phyloP scores from a whole-genome alignment of 1,140 invertebrate species.

The Lordiphosa stackelbergi region DNA sequence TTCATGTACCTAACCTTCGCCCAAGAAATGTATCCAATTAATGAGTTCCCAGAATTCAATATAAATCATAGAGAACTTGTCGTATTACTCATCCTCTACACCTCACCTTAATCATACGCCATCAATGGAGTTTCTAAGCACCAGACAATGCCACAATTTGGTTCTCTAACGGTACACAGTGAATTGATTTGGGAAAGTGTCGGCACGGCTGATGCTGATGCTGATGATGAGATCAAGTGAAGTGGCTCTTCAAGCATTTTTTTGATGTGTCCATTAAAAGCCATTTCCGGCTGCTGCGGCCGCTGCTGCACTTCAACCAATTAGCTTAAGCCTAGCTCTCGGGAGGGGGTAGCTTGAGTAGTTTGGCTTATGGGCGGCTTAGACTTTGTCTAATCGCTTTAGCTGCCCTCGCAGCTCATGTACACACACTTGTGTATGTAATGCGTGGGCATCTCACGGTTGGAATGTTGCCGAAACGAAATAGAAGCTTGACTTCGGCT shows the following conservation, averaged over 20 bases:
- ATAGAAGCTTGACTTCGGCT: constrained; percentile 5
- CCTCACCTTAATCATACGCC: background rate
- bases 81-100: background rate
- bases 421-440: constrained; percentile 1
- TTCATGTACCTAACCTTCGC: constrained; percentile 17
- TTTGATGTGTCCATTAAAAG: constrained; percentile 2
- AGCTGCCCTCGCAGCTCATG: background rate
- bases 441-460: constrained; percentile 16
- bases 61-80: background rate
- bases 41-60: background rate
- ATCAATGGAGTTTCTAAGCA: no score
- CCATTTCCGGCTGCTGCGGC: constrained; percentile 4
- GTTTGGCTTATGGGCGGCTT: background rate
- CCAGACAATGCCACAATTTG: background rate
- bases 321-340: background rate
- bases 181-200: constrained; percentile 3
- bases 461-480: constrained; percentile 21
- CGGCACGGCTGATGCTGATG: no score
- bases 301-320: constrained; percentile 9
- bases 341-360: background rate
- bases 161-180: background rate
- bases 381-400: no score
- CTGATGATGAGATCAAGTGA: background rate
- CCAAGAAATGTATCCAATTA: constrained; percentile 2
- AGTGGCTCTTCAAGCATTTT: background rate